Evolutionary conservation across 2,888 invertebrate genomes (phyloP).

Genomic region (Ypsolopha scabrella): DNA sequence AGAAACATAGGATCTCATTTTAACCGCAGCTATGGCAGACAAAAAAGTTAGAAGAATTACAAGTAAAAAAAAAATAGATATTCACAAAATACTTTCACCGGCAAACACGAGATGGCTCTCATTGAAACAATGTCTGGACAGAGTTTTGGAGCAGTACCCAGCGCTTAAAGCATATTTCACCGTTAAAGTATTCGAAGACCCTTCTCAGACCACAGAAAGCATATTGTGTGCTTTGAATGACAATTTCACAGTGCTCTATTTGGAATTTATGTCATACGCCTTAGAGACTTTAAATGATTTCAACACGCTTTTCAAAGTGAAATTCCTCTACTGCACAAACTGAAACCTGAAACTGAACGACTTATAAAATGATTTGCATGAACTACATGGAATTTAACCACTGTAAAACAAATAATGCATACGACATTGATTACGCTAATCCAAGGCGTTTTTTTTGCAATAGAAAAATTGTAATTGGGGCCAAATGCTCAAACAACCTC

Average conservation of each 20-base stretch:
- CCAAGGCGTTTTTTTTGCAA: too few relatives aligned
- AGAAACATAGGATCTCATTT: constrained; percentile 12
- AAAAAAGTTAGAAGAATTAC: too few relatives aligned
- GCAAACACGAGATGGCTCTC: constrained; percentile 25
- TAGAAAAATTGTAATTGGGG: too few relatives aligned
- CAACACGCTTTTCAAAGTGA: too few relatives aligned
- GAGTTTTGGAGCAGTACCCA: constrained; percentile 26
- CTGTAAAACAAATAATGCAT: too few relatives aligned
- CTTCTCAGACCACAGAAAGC: constrained; percentile 2
- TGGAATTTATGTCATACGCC: constrained; percentile 17
- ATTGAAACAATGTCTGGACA: constrained; percentile 24
- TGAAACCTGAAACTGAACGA: too few relatives aligned
- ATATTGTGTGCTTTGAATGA: constrained; percentile 14
- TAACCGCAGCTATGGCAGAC: constrained; percentile 6
- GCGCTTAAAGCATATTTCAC: constrained; percentile 20
- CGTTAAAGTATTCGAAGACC: constrained; percentile 17
- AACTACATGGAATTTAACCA: too few relatives aligned
- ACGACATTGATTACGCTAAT: too few relatives aligned
- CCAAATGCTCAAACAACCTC: too few relatives aligned
- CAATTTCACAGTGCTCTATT: constrained; percentile 17
- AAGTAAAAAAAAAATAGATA: constrained; percentile 16
- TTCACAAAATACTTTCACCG: constrained; percentile 21
- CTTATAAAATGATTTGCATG: too few relatives aligned
- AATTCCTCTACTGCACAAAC: too few relatives aligned
- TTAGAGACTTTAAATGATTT: too few relatives aligned